Percentiles rank a stretch among this genome's conserved stretches.
Evolutionary conservation across 2,113 vertebrate genomes (phyloP).

Genomic region (Malurus elegans): DNA sequence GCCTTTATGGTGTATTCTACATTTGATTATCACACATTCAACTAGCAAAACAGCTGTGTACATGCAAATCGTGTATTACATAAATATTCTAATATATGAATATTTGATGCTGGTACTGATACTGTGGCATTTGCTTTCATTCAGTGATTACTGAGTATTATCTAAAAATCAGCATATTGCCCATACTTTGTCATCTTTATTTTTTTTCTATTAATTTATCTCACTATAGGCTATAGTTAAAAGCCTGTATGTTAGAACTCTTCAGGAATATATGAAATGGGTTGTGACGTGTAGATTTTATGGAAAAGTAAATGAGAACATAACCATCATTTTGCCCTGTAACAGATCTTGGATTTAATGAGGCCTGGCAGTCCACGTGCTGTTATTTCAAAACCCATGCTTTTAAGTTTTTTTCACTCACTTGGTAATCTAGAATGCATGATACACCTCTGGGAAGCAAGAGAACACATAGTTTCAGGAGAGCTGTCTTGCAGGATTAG

Average conservation of each 20-base stretch:
- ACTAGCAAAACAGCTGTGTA: neutral
- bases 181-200: neutral
- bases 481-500: neutral
- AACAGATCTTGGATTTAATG: neutral
- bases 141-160: neutral
- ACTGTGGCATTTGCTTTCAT: neutral
- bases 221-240: neutral
- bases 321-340: neutral
- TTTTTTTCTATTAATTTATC: neutral
- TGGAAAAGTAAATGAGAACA: neutral
- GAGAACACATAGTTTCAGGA: neutral
- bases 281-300: neutral
- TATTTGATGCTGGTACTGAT: neutral
- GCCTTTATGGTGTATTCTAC: neutral
- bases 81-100: neutral
- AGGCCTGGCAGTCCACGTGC: neutral
- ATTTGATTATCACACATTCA: neutral
- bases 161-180: neutral
- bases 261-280: neutral
- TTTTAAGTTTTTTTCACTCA: neutral
- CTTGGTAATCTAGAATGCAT: neutral
- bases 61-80: neutral
- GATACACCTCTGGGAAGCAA: neutral
- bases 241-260: neutral
- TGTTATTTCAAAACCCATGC: neutral